Evolutionary conservation across 1,140 invertebrate species (phyloP).

Genomic region (Dermatophagoides farinae): DNA sequence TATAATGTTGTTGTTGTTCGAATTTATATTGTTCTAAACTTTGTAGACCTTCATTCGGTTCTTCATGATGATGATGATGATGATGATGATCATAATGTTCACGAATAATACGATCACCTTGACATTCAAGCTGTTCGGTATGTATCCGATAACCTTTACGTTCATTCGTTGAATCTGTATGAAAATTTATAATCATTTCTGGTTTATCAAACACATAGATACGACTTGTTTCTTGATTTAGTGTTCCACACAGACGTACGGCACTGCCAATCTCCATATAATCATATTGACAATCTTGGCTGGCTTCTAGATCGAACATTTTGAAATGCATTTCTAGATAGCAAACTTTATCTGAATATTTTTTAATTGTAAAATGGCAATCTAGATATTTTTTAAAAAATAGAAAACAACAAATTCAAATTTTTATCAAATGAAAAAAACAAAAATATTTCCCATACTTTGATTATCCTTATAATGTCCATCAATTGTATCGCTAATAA

Average conservation of each 20-base stretch:
- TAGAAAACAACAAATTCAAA: not conserved
- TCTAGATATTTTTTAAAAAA: conserved; percentile 2
- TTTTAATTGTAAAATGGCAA: conserved; percentile 16
- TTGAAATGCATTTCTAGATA: conserved; percentile 20
- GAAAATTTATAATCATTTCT: conserved; percentile 20
- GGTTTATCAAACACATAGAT: conserved; percentile 19
- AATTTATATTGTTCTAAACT: not conserved
- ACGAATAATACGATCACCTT: conserved; percentile 14
- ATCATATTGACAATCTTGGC: conserved; percentile 20
- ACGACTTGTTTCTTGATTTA: conserved; percentile 14
- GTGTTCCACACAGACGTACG: conserved; percentile 19
- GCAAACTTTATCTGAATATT: conserved; percentile 15
- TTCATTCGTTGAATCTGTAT: conserved; percentile 18
- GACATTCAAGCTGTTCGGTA: conserved; percentile 21
- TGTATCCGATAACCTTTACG: conserved; percentile 19
- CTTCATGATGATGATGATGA: not conserved
- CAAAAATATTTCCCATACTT: not conserved
- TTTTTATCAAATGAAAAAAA: not conserved
- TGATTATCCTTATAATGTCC: not conserved
- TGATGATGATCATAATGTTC: not conserved
- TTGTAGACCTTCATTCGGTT: not conserved
- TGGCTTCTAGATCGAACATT: conserved; percentile 20
- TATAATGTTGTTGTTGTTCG: not conserved
- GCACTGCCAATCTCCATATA: conserved; percentile 19
- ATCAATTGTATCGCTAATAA: no score